Conservation (phyloP, 2,113 vertebrate genomes). For the Pogona vitticeps region DNA sequence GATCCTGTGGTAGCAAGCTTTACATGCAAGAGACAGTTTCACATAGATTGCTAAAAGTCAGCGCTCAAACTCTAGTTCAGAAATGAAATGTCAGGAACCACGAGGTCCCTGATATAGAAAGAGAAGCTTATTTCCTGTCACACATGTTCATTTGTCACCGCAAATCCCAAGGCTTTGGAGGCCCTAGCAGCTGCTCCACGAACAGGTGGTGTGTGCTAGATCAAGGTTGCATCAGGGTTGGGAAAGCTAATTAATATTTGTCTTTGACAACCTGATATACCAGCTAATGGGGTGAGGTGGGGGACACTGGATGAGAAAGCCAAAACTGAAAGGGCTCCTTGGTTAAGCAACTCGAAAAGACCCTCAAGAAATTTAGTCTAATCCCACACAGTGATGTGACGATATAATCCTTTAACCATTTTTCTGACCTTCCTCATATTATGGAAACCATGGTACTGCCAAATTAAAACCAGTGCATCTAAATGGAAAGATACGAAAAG, state of each 20-base stretch:
- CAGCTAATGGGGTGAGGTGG: slow-evolving; percentile 14
- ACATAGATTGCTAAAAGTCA: slow-evolving; percentile 5
- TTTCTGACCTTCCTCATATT: neutral
- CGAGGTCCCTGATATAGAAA: neutral
- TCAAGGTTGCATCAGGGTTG: slow-evolving; percentile 33
- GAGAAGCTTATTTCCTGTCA: rapidly evolving
- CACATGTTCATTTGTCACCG: neutral
- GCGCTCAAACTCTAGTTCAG: neutral
- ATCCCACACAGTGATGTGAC: neutral
- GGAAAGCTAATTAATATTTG: slow-evolving; percentile 53
- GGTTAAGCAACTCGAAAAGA: neutral
- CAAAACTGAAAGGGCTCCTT: neutral
- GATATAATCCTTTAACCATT: neutral
- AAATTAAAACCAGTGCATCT: neutral
- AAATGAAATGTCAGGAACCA: neutral
- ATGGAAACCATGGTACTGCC: neutral
- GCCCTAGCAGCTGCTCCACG: slow-evolving; percentile 47
- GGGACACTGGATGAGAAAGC: slow-evolving; percentile 13
- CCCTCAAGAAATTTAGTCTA: neutral
- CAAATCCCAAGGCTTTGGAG: slow-evolving; percentile 6
- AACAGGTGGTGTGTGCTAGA: slow-evolving; percentile 40
- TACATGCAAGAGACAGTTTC: neutral
- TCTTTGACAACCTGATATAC: slow-evolving; percentile 18
- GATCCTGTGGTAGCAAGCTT: rapidly evolving
- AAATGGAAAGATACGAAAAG: neutral